A percentile compares a stretch with the other conserved stretches of the same genome.
phyloP scores from a whole-genome alignment of 64 coral and sea anemone species.

The Orbicella faveolata region DNA sequence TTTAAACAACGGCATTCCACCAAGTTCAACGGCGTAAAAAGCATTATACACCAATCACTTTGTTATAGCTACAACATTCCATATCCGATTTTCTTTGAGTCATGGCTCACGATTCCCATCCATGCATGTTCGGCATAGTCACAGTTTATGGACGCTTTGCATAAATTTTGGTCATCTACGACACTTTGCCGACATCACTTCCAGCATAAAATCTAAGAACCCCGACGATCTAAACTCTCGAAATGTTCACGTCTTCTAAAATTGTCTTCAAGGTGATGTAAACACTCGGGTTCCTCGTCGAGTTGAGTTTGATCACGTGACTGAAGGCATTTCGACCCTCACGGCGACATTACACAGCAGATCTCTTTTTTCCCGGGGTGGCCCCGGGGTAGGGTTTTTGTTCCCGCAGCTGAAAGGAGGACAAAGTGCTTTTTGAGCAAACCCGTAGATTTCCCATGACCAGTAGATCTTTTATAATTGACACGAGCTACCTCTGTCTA shows the following conservation, averaged over 20 bases:
- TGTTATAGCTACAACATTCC: background rate
- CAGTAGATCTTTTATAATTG: no score
- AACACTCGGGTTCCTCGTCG: background rate
- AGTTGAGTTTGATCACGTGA: background rate
- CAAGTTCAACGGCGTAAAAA: background rate
- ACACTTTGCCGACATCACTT: background rate
- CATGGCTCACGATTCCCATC: background rate
- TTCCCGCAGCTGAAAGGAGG: no score
- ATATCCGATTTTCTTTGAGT: background rate
- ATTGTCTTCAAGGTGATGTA: background rate
- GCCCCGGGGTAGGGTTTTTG: no score
- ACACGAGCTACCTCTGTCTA: no score
- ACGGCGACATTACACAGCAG: no score
- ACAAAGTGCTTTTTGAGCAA: no score
- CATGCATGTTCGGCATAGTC: slow-evolving; percentile 2
- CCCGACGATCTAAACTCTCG: background rate
- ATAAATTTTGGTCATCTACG: background rate
- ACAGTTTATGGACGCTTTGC: background rate
- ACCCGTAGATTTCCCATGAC: no score
- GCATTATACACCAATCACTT: background rate
- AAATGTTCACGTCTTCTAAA: background rate
- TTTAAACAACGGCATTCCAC: background rate
- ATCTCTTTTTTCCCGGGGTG: no score
- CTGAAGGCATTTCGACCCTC: no score
- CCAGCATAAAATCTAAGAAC: background rate